Base-by-base conservation (phyloP, 2,888 invertebrate species). In the Cistogaster globosa region DNA sequence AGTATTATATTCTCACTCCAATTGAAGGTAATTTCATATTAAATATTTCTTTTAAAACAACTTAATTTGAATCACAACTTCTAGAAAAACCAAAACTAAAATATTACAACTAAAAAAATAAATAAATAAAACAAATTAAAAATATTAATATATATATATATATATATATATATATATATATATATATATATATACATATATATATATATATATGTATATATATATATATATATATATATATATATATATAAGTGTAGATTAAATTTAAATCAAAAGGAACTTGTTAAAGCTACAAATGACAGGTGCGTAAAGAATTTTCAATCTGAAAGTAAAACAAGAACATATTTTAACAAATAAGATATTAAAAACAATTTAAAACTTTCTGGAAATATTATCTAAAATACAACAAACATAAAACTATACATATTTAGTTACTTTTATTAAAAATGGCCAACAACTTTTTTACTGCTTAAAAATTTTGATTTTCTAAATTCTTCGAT, bases 61-160 rank as follows among this genome's bases (percentile, higher is more conserved):
- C 84, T 85, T 75, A 86, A 20, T 77, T 82, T 83, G 86, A 86
- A 87, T 86, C 86, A 87, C 86, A 87, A 86, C 69, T 72, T 86
- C 76, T 67, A 77, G 82, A 68, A 82, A 80, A 79, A 74, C 75
- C 14, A 81, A 81, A 58, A 51, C 62, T 16, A 20, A 79, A 51
- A 32, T 36, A 62, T 72, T 57, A 78, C 58, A 57, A 78, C 20
- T 69, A 72, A 38, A 53, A 32, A 26, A 26, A 26, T 9, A 60
- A 76, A 65, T 48, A 69, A 48, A 60, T 45, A 57, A 20, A 48
- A 72, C 57, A n/a, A 68, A 57, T 55, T 55, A 67, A 7, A 60
- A 60, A 45, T 62, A 48, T n/a, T 65, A 63, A 51, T 51, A 63
- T 32, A 32, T 84, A 86, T 22, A 78, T 38, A 72, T 67, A 32